Percentiles rank a stretch among this genome's conserved stretches.
phyloP scores from a whole-genome alignment of 1,140 invertebrate genomes.

The Tetranychus cinnabarinus region DNA sequence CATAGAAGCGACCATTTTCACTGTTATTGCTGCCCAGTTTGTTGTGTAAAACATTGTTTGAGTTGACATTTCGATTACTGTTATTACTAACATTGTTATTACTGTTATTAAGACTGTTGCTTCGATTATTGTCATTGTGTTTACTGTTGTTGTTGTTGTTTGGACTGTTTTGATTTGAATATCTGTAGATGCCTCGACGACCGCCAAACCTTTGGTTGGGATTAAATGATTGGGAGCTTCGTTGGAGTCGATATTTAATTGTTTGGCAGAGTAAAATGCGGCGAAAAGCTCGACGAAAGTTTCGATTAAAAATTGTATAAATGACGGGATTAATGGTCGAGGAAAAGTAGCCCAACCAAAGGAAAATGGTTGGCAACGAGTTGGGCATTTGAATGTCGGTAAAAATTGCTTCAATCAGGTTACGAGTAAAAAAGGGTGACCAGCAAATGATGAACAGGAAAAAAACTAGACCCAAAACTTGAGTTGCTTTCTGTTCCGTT shows the following conservation, averaged over 20 bases:
- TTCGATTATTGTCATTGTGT: background rate
- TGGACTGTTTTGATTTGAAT: background rate
- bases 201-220: too few relatives aligned
- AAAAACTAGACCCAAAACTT: slow-evolving; percentile 73
- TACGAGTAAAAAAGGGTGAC: slow-evolving; percentile 77
- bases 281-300: slow-evolving; percentile 69
- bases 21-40: too few relatives aligned
- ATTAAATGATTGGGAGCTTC: background rate
- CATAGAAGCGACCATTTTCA: too few relatives aligned
- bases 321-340: slow-evolving; percentile 72
- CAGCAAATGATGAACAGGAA: slow-evolving; percentile 78
- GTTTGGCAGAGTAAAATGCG: slow-evolving; percentile 48
- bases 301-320: slow-evolving; percentile 83
- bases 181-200: background rate
- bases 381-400: slow-evolving; percentile 39
- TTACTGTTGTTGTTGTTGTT: background rate
- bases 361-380: slow-evolving; percentile 34
- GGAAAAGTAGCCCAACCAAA: slow-evolving; percentile 64
- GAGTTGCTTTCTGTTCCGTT: slow-evolving; percentile 72
- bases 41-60: too few relatives aligned
- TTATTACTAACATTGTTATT: too few relatives aligned
- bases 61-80: too few relatives aligned
- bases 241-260: background rate
- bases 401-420: slow-evolving; percentile 51
- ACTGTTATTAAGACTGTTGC: too few relatives aligned